Evolutionary conservation across 2,888 invertebrate species (phyloP).

Genomic region (Tipula confusa): DNA sequence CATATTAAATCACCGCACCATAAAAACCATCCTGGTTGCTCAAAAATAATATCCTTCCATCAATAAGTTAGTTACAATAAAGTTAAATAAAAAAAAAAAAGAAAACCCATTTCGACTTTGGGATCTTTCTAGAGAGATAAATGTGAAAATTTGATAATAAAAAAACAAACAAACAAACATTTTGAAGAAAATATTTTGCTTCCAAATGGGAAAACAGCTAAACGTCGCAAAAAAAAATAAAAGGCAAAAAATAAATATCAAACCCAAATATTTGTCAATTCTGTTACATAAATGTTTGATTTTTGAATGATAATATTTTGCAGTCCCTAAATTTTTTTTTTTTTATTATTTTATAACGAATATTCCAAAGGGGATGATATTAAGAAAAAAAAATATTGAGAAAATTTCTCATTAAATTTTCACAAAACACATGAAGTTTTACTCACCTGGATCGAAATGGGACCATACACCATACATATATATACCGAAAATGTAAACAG

Average conservation of each 20-base stretch:
- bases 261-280: neutral
- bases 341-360: neutral
- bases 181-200: neutral
- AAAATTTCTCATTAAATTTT: neutral
- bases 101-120: neutral
- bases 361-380: neutral
- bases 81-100: neutral
- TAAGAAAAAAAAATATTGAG: neutral
- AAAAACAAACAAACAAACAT: neutral
- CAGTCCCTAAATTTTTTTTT: neutral
- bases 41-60: neutral
- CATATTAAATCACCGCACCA: neutral
- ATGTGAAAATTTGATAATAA: neutral
- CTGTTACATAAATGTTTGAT: neutral
- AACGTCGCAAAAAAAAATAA: neutral
- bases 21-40: neutral
- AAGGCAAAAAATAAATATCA: neutral
- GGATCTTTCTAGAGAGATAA: neutral
- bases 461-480: neutral
- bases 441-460: neutral
- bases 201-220: neutral
- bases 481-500: neutral
- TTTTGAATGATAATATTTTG: neutral
- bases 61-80: neutral
- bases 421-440: neutral